phyloP scores from a whole-genome alignment of 2,113 vertebrate genomes.

The Phylloscopus trochilus region DNA sequence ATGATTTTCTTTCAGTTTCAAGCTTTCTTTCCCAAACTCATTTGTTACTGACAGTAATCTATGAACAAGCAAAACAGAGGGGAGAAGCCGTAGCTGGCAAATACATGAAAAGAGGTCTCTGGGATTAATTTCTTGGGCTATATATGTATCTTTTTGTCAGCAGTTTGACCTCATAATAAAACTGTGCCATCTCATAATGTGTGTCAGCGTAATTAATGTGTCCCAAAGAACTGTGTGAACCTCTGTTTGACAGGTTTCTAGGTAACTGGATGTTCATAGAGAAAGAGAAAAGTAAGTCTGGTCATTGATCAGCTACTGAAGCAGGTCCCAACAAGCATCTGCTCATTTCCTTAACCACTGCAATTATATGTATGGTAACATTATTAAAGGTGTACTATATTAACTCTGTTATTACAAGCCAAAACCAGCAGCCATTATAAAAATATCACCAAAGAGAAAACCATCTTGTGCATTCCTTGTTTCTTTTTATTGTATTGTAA shows the following conservation, averaged over 20 bases:
- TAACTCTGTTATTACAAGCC: slow-evolving; percentile 9
- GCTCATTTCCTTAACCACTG: slow-evolving; percentile 6
- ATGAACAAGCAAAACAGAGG: slow-evolving; percentile 11
- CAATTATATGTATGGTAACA: neutral
- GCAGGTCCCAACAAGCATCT: neutral
- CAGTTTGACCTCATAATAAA: neutral
- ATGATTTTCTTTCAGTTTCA: slow-evolving; percentile 14
- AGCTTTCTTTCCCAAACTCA: slow-evolving; percentile 4
- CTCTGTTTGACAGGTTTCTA: slow-evolving; percentile 16
- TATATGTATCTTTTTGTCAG: neutral
- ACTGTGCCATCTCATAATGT: neutral
- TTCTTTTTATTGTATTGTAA: neutral
- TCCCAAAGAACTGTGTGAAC: neutral
- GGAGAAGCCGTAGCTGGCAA: neutral
- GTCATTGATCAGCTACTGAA: neutral
- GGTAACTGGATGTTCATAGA: slow-evolving; percentile 11
- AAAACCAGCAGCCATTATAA: neutral
- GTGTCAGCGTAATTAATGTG: neutral
- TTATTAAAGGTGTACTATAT: neutral
- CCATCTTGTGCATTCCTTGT: neutral
- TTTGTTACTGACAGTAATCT: slow-evolving; percentile 26
- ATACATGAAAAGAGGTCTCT: neutral
- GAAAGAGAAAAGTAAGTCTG: neutral
- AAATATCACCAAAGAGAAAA: slow-evolving; percentile 15
- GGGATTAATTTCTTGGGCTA: slow-evolving; percentile 10